phyloP scores from a whole-genome alignment of 2,888 invertebrate species.

The Spodoptera littoralis region DNA sequence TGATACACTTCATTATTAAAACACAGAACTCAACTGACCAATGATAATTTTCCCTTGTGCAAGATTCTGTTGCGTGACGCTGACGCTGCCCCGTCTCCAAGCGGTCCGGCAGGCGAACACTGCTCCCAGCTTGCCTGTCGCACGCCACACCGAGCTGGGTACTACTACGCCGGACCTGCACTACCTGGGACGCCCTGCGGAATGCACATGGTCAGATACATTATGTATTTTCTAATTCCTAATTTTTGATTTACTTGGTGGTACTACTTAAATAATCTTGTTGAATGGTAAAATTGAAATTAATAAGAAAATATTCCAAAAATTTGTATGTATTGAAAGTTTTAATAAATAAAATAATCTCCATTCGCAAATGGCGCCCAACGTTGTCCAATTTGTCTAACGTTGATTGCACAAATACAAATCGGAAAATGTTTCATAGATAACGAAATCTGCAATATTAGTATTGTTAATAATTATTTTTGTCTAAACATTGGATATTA shows the following conservation, averaged over 20 bases:
- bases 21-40: slow-evolving; percentile 6
- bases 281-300: slow-evolving; percentile 1
- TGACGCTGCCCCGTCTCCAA: slow-evolving; percentile 90
- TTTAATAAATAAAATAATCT: too few relatives aligned
- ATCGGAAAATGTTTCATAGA: too few relatives aligned
- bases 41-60: slow-evolving; percentile 17
- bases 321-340: too few relatives aligned
- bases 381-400: neutral
- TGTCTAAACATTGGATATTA: too few relatives aligned
- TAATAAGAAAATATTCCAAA: too few relatives aligned
- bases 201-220: slow-evolving; percentile 85
- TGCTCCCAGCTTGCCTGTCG: slow-evolving; percentile 92
- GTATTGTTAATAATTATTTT: too few relatives aligned
- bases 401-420: too few relatives aligned
- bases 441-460: too few relatives aligned
- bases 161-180: slow-evolving; percentile 94
- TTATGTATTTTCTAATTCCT: too few relatives aligned
- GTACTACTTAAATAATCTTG: neutral
- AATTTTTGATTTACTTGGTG: too few relatives aligned
- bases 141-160: slow-evolving; percentile 92
- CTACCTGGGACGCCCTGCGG: slow-evolving; percentile 94
- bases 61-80: slow-evolving; percentile 90
- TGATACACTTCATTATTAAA: too few relatives aligned
- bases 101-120: slow-evolving; percentile 72
- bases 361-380: slow-evolving; percentile 1